Evolutionary conservation across 2,797 vertebrate genomes (phyloP), one percentile per base, ranked within the genome.

Genomic region (Halcyon badia): DNA sequence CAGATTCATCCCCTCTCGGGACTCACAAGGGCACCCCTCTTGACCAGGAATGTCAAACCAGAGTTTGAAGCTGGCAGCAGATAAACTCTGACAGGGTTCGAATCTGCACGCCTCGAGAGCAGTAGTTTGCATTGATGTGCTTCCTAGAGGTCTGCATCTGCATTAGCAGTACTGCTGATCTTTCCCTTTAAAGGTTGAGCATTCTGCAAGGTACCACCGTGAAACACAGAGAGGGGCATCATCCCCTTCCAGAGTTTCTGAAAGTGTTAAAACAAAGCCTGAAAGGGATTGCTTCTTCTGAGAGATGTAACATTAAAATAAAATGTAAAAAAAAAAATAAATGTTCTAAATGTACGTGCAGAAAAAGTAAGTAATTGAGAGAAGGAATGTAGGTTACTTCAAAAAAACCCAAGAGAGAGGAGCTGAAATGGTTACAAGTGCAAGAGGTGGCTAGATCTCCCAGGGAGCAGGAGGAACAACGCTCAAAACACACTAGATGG

Each of bases 31-130:
- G 85, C 80, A 91, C 49, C 78, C 72, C 83, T 94, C 94, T 96
- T 96, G 90, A 96, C 96, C 87, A 95, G 87, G 93, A 95, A 95
- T 87, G 95, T 96, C 93, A 95, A 96, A 80, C 60, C 89, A 82
- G 85, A 90, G 95, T 83, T 91, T 95, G 84, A 95, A 96, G 75
- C 80, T 87, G 70, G 93, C 61, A 89, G 72, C 57, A 96, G 87
- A 90, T 91, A 76, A 80, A 84, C 42, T 95, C 80, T 75, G 83
- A 75, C 93, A 94, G 71, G 46, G 81, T 89, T 96, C 78, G 89
- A 91, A 61, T 89, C 68, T 75, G 22, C 85, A 87, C 82, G 82
- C 70, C 83, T 83, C 46, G 71, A 94, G 88, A 96, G 73, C 66
- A 95, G 81, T 35, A 66, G 28, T 71, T 87, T 64, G 39, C 80